Evolutionary conservation across 1,140 invertebrate genomes (phyloP).

Genomic region (Reticulitermes speratus): DNA sequence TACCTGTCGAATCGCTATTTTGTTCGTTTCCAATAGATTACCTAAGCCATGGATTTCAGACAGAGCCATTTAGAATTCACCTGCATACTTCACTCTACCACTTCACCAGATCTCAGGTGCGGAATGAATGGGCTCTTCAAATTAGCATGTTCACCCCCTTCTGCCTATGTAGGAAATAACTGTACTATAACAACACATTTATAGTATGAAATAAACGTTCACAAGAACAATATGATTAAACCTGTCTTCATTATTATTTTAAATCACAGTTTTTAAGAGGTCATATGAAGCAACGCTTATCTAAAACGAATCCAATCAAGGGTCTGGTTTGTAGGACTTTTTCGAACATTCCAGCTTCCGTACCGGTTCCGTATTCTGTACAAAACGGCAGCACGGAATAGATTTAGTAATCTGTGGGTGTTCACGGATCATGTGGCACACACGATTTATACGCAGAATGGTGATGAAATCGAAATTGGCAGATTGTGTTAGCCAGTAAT

Average conservation of each 20-base stretch:
- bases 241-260: neutral
- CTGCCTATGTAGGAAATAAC: neutral
- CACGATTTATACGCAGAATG: too few species aligned
- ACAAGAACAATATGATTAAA: neutral
- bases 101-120: slow-evolving; percentile 27
- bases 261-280: neutral
- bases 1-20: slow-evolving; percentile 30
- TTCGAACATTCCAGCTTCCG: neutral
- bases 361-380: neutral
- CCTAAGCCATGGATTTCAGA: slow-evolving; percentile 31
- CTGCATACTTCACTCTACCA: slow-evolving; percentile 28
- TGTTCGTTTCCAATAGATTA: slow-evolving; percentile 31
- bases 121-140: slow-evolving; percentile 31
- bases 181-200: neutral
- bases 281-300: neutral
- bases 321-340: neutral
- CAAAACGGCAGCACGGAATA: too few species aligned
- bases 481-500: too few species aligned
- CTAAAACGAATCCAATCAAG: neutral
- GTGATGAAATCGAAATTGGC: too few species aligned
- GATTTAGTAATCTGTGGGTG: too few species aligned
- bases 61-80: slow-evolving; percentile 32
- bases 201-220: neutral
- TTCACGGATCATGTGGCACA: too few species aligned
- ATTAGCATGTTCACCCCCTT: slow-evolving; percentile 8